Conservation (phyloP, 2,888 invertebrate species). For the Meghimatium bilineatum region DNA sequence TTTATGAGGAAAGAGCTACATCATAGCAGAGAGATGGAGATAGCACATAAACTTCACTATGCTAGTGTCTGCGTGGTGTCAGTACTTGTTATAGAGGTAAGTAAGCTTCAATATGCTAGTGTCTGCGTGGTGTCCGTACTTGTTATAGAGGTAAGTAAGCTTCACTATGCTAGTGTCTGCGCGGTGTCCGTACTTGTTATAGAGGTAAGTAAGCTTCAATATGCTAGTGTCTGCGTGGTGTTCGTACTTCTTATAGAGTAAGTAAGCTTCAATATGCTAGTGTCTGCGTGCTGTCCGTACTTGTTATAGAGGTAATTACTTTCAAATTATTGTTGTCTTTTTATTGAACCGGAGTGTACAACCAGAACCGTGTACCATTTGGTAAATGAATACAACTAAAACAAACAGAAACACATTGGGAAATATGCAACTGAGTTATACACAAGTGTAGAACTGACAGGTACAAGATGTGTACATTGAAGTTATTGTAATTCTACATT, state of each 20-base stretch:
- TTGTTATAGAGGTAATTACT: constrained; percentile 55
- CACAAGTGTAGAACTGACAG: too few species aligned
- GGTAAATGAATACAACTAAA: too few species aligned
- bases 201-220: constrained; percentile 50
- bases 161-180: neutral
- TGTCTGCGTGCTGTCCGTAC: neutral
- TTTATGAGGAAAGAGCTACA: constrained; percentile 37
- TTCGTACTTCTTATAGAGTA: constrained; percentile 52
- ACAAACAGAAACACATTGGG: too few species aligned
- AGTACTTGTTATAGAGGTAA: constrained; percentile 55
- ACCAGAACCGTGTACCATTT: too few species aligned
- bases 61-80: constrained; percentile 55
- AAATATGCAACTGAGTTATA: too few species aligned
- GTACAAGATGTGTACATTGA: too few species aligned
- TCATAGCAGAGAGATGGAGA: constrained; percentile 49
- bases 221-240: neutral
- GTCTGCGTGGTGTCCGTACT: constrained; percentile 13
- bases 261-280: constrained; percentile 11
- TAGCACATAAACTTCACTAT: constrained; percentile 56
- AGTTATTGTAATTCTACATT: too few species aligned
- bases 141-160: constrained; percentile 53
- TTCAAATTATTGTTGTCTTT: too few species aligned
- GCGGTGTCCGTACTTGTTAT: constrained; percentile 42
- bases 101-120: neutral
- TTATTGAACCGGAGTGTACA: too few species aligned